phyloP scores from a whole-genome alignment of 2,113 vertebrate species.

The Tetrao urogallus region DNA sequence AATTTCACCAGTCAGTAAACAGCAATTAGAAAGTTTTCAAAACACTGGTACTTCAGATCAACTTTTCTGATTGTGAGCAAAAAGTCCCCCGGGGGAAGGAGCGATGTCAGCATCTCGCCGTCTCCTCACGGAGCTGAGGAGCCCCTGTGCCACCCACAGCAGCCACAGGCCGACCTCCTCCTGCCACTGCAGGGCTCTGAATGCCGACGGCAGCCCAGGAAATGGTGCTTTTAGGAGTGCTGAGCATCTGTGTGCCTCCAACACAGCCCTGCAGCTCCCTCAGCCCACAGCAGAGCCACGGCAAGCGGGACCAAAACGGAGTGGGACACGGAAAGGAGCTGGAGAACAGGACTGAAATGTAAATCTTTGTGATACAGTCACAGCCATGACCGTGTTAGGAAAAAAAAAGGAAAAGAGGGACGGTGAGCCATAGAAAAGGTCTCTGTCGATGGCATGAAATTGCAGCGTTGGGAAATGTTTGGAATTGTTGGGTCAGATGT shows the following conservation, averaged over 20 bases:
- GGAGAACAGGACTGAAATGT: background rate
- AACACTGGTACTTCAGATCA: background rate
- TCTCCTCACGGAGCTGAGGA: background rate
- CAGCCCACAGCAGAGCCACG: background rate
- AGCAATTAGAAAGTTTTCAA: background rate
- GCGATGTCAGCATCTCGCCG: background rate
- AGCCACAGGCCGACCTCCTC: background rate
- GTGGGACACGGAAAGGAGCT: background rate
- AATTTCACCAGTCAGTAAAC: background rate
- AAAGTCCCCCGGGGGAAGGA: background rate
- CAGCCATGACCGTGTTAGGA: background rate
- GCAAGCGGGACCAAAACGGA: background rate
- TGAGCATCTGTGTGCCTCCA: background rate
- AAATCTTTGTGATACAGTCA: background rate
- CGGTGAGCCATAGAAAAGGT: background rate
- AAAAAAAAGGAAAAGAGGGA: background rate
- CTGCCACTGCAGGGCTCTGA: background rate
- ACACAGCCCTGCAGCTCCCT: background rate
- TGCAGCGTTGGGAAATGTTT: conserved; percentile 33
- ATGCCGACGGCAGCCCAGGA: background rate
- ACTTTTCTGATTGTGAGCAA: background rate
- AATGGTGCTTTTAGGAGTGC: background rate
- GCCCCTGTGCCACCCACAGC: background rate
- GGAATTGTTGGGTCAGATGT: background rate
- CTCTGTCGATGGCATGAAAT: background rate